Base-by-base conservation (phyloP, 1,140 invertebrate genomes). In the Pseudomyrmex concolor region DNA sequence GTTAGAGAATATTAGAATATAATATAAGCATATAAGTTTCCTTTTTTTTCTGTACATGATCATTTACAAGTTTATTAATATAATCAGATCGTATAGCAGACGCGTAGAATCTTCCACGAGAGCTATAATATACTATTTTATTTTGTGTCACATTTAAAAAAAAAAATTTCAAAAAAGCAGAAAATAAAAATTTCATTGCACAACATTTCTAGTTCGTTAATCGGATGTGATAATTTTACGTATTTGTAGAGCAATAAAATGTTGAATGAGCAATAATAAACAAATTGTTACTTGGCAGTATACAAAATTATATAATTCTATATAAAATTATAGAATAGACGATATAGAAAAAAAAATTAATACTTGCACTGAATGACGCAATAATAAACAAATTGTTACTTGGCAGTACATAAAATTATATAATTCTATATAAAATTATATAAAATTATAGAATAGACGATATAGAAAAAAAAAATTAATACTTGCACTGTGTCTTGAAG, bases 1-100 rank as follows among this genome's bases (percentile, higher is more conserved):
- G 64, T 82, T 86, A 84, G 71, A 64, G 45, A 63, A 71, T 84
- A 77, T 77, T 84, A 78, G 59, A 73, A 76, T 88, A 59, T 62
- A 81, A 86, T 74, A 68, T 7, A 34, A 34, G 34, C 34, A 73
- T 62, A 89, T 81, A 89, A 55, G 82, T 85, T 13, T 25, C 48
- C 60, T 63, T 48, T 34, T 48, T 34, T 55, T 74, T 72, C 70
- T 89, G 78, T 88, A 89, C 86, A 88, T 73, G 73, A 76, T 85
- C 83, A 85, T 88, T 88, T 88, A 88, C 83, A 87, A 48, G 34
- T 74, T 45, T 85, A 80, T 73, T 72, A 34, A 34, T 34, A 87
- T 84, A 60, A 84, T 84, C 89, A 88, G 87, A 80, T 84, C 85
- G 22, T 81, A 34, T 34, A 68, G 51, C 43, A 54, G 81, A 71